Percentiles rank a stretch among this genome's conserved stretches.
Evolutionary conservation across 2,888 invertebrate species (phyloP).

Genomic region (Aleiodes alternator): DNA sequence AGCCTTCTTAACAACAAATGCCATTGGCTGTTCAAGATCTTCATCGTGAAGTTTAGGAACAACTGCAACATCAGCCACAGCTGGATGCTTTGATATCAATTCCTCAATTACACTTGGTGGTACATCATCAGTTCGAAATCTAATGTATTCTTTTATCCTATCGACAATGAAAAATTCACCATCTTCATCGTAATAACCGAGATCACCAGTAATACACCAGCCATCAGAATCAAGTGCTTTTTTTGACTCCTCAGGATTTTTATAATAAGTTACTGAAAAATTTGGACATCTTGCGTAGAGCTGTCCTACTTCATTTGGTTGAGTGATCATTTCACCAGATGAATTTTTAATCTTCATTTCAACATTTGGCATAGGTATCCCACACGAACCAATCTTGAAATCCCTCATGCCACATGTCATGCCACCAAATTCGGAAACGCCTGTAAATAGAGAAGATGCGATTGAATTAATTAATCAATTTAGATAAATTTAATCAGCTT

Average conservation of each 20-base stretch:
- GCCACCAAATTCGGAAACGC: conserved; percentile 45
- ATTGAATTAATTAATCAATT: too few relatives aligned
- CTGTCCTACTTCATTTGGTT: conserved; percentile 61
- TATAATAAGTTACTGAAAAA: conserved; percentile 56
- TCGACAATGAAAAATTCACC: conserved; percentile 67
- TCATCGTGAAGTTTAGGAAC: conserved; percentile 61
- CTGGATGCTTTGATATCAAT: conserved; percentile 62
- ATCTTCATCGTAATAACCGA: conserved; percentile 64
- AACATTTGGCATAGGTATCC: conserved; percentile 50
- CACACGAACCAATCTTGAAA: conserved; percentile 55
- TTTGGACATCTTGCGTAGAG: conserved; percentile 53
- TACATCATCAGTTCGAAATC: conserved; percentile 67
- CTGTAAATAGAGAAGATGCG: conserved; percentile 55
- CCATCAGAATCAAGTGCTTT: conserved; percentile 58
- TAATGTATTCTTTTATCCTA: conserved; percentile 68
- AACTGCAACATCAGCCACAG: conserved; percentile 67
- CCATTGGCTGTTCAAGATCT: conserved; percentile 67
- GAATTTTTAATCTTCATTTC: conserved; percentile 58
- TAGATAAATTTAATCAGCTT: too few relatives aligned
- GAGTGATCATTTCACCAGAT: conserved; percentile 51
- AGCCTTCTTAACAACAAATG: conserved; percentile 60
- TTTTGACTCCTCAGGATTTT: conserved; percentile 55
- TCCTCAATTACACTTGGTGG: conserved; percentile 67
- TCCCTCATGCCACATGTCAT: background rate
- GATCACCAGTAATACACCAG: conserved; percentile 62